Conservation (phyloP, 2,113 vertebrate species). For the Oxygymnocypris stewartii region DNA sequence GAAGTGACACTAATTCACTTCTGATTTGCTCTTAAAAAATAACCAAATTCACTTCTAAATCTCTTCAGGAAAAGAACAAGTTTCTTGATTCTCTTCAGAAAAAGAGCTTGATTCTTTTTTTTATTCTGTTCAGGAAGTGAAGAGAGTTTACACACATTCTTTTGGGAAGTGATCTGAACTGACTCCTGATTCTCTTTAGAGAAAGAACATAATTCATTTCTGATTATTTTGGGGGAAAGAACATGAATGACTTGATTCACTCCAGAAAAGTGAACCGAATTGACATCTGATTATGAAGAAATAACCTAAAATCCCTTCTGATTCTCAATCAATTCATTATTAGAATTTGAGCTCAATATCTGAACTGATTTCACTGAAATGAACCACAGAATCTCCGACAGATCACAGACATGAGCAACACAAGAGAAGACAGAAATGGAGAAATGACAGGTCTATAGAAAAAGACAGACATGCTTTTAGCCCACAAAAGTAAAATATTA, state of each 20-base stretch:
- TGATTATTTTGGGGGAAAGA: background rate
- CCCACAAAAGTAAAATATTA: slow-evolving; percentile 23
- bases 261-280: background rate
- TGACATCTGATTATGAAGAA: background rate
- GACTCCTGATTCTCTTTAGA: background rate
- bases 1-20: background rate
- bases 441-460: background rate
- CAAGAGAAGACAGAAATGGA: background rate
- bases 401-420: background rate
- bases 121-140: background rate
- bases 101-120: background rate
- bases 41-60: background rate
- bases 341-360: background rate
- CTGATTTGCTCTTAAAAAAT: background rate
- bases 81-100: background rate
- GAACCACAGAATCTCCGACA: background rate
- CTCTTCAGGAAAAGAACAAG: background rate
- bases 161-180: background rate
- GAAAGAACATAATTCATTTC: background rate
- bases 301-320: background rate
- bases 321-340: background rate
- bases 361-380: slow-evolving; percentile 29
- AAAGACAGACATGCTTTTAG: background rate
- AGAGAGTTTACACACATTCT: background rate
- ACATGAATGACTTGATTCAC: background rate